Evolutionary conservation across 2,113 vertebrate species (phyloP).

Genomic region (Sander vitreus): DNA sequence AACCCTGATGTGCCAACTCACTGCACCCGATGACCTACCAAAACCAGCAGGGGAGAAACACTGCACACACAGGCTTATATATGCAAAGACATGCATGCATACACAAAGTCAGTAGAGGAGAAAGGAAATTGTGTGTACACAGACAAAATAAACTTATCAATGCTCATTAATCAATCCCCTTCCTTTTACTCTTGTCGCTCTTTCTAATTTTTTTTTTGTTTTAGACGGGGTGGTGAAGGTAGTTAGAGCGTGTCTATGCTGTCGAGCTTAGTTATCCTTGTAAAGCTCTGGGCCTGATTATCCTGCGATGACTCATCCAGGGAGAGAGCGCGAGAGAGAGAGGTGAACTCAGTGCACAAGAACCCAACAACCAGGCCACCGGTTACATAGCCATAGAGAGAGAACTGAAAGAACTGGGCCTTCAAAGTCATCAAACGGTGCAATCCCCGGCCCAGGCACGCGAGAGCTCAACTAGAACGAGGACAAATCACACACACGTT

Average conservation of each 20-base stretch:
- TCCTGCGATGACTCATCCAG: slow-evolving; percentile 77
- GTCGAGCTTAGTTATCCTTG: slow-evolving; percentile 73
- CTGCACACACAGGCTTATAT: slow-evolving; percentile 11
- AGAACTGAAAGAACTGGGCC: slow-evolving; percentile 51
- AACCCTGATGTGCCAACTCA: slow-evolving; percentile 77
- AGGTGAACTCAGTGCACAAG: slow-evolving; percentile 81
- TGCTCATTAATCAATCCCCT: slow-evolving; percentile 39
- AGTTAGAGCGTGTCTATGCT: slow-evolving; percentile 64
- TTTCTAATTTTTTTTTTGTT: slow-evolving; percentile 3
- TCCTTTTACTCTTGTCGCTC: slow-evolving; percentile 12
- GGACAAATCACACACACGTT: slow-evolving; percentile 36
- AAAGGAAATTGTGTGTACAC: slow-evolving; percentile 48
- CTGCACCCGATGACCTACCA: slow-evolving; percentile 76
- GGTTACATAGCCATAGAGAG: slow-evolving; percentile 63
- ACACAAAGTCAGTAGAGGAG: slow-evolving; percentile 47
- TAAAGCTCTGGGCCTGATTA: slow-evolving; percentile 81
- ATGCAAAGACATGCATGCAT: slow-evolving; percentile 57
- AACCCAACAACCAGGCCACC: slow-evolving; percentile 83
- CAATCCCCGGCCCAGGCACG: slow-evolving; percentile 19
- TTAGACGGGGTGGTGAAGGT: slow-evolving; percentile 36
- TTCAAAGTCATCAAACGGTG: slow-evolving; percentile 37
- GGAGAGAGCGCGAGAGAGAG: slow-evolving; percentile 52
- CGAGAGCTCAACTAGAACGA: slow-evolving; percentile 39
- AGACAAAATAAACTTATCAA: slow-evolving; percentile 43
- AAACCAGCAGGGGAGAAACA: slow-evolving; percentile 58